Evolutionary conservation across 2,888 invertebrate genomes (phyloP).

Genomic region (Drosophila limbata): DNA sequence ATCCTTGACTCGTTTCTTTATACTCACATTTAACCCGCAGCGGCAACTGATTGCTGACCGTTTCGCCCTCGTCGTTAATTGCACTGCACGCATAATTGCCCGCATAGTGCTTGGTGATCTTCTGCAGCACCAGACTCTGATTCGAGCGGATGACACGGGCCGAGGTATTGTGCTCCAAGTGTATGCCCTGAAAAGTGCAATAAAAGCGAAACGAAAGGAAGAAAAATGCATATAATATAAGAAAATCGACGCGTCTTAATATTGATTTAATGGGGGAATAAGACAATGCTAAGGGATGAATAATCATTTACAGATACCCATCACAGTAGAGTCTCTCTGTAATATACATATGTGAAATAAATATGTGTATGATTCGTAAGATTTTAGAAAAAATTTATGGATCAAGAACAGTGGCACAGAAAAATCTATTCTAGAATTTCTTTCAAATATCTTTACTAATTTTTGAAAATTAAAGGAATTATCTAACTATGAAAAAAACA

Average conservation of each 20-base stretch:
- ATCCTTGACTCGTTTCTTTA: background rate
- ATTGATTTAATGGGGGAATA: background rate
- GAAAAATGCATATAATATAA: background rate
- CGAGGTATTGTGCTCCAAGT: conserved; percentile 93
- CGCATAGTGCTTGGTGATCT: conserved; percentile 93
- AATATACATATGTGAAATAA: background rate
- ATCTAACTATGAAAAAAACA: no score
- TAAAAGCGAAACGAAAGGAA: background rate
- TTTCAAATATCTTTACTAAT: no score
- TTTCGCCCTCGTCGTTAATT: conserved; percentile 94
- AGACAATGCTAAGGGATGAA: no score
- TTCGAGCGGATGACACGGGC: conserved; percentile 95
- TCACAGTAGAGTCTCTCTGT: no score
- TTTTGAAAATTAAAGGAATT: no score
- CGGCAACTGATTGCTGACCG: conserved; percentile 93
- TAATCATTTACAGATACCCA: no score
- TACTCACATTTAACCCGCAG: conserved; percentile 95
- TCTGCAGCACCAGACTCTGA: conserved; percentile 96
- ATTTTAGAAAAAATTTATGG: no score
- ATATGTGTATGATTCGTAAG: no score
- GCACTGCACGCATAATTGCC: conserved; percentile 95
- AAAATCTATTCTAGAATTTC: background rate
- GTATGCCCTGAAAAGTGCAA: conserved; percentile 88
- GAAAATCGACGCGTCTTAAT: background rate
- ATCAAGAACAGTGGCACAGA: no score